A percentile compares a stretch with the other conserved stretches of the same genome.
Conservation (phyloP, 2,888 invertebrate genomes). For the Dexiosoma caninum region DNA sequence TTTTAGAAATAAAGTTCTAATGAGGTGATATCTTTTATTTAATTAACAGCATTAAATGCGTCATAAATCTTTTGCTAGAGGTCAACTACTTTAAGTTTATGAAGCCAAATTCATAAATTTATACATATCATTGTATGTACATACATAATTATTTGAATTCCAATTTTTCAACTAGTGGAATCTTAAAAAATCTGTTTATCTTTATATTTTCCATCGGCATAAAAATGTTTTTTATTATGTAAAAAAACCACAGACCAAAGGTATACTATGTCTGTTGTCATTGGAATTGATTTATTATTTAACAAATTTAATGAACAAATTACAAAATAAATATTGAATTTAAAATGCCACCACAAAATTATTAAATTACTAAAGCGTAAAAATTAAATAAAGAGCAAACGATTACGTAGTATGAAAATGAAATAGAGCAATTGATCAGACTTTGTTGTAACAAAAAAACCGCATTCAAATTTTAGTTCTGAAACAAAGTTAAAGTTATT, state of each 20-base stretch:
- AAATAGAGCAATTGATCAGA: background rate
- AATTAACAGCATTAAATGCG: too few species aligned
- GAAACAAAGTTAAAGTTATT: too few species aligned
- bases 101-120: background rate
- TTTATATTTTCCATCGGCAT: too few species aligned
- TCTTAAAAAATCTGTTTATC: background rate
- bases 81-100: background rate
- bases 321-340: background rate
- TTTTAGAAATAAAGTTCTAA: too few species aligned
- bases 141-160: background rate
- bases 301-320: background rate
- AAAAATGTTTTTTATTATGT: background rate
- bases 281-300: background rate
- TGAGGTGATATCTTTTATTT: too few species aligned
- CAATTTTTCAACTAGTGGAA: background rate
- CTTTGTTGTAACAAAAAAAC: background rate
- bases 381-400: background rate
- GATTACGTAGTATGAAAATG: background rate
- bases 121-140: background rate
- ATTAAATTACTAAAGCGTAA: slow-evolving; percentile 10
- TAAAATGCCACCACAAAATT: slow-evolving; percentile 7
- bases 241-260: background rate
- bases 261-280: background rate
- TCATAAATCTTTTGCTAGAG: background rate
- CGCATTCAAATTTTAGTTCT: background rate